phyloP scores from a whole-genome alignment of 1,140 invertebrate species.

The Phthorimaea operculella region DNA sequence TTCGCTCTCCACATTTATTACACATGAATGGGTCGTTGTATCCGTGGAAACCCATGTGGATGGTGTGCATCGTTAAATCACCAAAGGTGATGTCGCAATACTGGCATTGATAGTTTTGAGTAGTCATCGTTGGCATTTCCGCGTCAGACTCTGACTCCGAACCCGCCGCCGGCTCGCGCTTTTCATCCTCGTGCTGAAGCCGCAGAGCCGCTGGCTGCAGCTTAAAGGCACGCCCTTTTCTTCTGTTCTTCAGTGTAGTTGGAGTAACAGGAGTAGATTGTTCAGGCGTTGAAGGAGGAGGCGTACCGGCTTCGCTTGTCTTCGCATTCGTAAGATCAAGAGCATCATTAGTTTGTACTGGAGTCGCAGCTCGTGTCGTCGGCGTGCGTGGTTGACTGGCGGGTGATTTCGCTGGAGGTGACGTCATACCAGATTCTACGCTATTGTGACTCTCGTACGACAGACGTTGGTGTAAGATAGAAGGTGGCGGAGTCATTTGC shows the following conservation, averaged over 20 bases:
- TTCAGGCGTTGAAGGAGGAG: slow-evolving; percentile 34
- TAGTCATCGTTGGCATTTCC: slow-evolving; percentile 23
- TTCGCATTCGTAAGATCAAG: slow-evolving; percentile 71
- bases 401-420: slow-evolving; percentile 42
- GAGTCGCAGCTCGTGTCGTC: slow-evolving; percentile 31
- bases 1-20: slow-evolving; percentile 91
- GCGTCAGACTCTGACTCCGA: slow-evolving; percentile 53
- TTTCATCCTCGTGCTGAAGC: slow-evolving; percentile 58
- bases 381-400: slow-evolving; percentile 43
- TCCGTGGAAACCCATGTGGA: slow-evolving; percentile 97
- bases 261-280: slow-evolving; percentile 37
- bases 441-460: slow-evolving; percentile 32
- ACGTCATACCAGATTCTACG: slow-evolving; percentile 22
- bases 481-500: slow-evolving; percentile 29
- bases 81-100: slow-evolving; percentile 92
- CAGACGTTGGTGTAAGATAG: slow-evolving; percentile 49
- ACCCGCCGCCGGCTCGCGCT: slow-evolving; percentile 31
- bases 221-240: slow-evolving; percentile 84
- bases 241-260: slow-evolving; percentile 72
- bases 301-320: slow-evolving; percentile 40
- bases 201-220: slow-evolving; percentile 72
- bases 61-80: slow-evolving; percentile 91
- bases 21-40: slow-evolving; percentile 92
- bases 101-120: slow-evolving; percentile 74
- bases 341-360: slow-evolving; percentile 53